Percentiles rank a stretch among this genome's conserved stretches.
Conservation (phyloP, 2,113 vertebrate species). For the Machaerirhynchus nigripectus region DNA sequence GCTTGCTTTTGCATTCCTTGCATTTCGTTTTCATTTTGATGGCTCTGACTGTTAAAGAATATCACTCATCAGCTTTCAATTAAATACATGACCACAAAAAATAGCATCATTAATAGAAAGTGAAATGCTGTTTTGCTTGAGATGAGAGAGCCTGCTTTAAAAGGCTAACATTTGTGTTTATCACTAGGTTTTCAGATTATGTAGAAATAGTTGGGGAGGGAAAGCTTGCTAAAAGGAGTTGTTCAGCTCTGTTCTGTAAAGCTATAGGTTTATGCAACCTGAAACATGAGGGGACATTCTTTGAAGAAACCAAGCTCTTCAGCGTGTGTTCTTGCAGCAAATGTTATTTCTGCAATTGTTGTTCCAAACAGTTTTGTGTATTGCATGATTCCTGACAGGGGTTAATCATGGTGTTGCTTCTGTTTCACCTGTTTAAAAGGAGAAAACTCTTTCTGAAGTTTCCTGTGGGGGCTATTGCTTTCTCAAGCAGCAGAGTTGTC, state of each 20-base stretch:
- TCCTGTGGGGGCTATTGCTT: not conserved
- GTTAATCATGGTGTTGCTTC: not conserved
- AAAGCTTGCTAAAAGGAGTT: not conserved
- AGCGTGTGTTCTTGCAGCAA: not conserved
- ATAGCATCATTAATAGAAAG: slow-evolving; percentile 6
- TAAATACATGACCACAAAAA: slow-evolving; percentile 20
- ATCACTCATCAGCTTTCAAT: slow-evolving; percentile 49
- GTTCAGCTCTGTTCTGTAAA: not conserved
- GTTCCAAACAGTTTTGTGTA: not conserved
- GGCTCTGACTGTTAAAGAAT: slow-evolving; percentile 25
- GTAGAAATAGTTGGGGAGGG: not conserved
- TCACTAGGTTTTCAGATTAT: not conserved
- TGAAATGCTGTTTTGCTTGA: not conserved
- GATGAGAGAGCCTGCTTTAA: not conserved
- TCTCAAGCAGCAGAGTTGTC: not conserved
- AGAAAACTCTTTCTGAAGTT: not conserved
- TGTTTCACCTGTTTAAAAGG: not conserved
- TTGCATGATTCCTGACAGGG: not conserved
- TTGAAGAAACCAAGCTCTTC: not conserved
- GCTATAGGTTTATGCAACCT: not conserved
- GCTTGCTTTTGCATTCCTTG: slow-evolving; percentile 27
- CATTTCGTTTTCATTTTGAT: not conserved
- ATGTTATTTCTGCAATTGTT: not conserved
- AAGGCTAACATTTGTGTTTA: not conserved
- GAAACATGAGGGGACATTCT: not conserved